Base-by-base conservation (phyloP, 2,797 vertebrate species). In the Nyctibius grandis region DNA sequence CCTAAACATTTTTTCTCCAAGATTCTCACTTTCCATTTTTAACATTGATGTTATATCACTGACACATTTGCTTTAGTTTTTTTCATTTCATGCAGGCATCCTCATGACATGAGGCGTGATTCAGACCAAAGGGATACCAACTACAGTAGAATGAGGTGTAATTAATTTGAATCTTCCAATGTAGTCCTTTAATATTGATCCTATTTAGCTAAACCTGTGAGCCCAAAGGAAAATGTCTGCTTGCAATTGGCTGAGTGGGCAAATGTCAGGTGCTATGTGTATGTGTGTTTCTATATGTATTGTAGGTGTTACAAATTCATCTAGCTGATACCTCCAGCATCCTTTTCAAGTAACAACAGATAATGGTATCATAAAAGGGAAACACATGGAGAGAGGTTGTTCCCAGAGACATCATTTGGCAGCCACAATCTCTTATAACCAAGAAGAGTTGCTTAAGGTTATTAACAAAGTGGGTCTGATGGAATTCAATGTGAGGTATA, bases 221-320 rank as follows among this genome's bases (percentile, higher is more conserved):
- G 26, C 76, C 31, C 26, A 48, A 80, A 72, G 20, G 34, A 65
- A 79, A 38, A 72, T 11, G 14, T 63, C 16, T 61, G 10, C 21
- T 53, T 0, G 0, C 21, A 53, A 29, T 3, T 63, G 53, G 38
- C 40, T 79, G 25, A 79, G 57, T 15, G 15, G 31, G 31, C 20
- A 56, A 78, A 78, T 14, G 9, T 38, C 33, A 22, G 21, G 15
- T 11, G 23, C 2, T 28, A 2, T 0, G 0, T 36, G 20, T 6
- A 4, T 47, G 9, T 48, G 6, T 29, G 3, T 33, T 63, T 78
- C 40, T n/a, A 23, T 1, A 42, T 11, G 20, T 64, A 36, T 8
- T 40, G 3, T 29, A n/a, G 26, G 5, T 38, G 50, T 54, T 84
- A 68, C 26, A 87, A 59, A 68, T 21, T 31, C 8, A 45, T 28